Evolutionary conservation across 2,888 invertebrate species (phyloP).

Genomic region (Thymelicus acteon): DNA sequence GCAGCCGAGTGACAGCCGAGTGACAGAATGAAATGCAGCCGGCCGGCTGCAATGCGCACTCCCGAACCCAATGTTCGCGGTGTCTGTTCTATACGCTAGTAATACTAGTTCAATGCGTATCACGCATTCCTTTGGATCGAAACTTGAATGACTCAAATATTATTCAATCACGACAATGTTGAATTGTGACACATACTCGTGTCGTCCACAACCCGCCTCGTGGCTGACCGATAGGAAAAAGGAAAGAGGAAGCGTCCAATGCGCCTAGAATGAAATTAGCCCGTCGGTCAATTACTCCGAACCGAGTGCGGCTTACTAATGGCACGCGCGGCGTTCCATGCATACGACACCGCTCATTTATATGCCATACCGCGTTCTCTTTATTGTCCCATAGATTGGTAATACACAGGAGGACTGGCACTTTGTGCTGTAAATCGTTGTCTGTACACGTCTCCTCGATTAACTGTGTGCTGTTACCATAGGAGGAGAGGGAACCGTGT

Average conservation of each 20-base stretch:
- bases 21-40: too few relatives aligned
- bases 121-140: not conserved
- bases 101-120: too few relatives aligned
- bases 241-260: constrained; percentile 83
- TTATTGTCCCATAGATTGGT: constrained; percentile 84
- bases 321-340: constrained; percentile 73
- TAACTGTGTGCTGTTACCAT: constrained; percentile 74
- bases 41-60: too few relatives aligned
- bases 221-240: constrained; percentile 84
- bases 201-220: constrained; percentile 60
- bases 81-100: too few relatives aligned
- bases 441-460: constrained; percentile 81
- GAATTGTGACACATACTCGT: constrained; percentile 48
- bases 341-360: constrained; percentile 78
- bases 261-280: constrained; percentile 82
- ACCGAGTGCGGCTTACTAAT: constrained; percentile 77
- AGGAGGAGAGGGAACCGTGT: constrained; percentile 64
- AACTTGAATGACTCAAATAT: constrained; percentile 29
- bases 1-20: too few relatives aligned
- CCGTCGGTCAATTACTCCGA: constrained; percentile 82
- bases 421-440: constrained; percentile 83
- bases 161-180: constrained; percentile 35
- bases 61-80: too few relatives aligned
- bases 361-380: constrained; percentile 75
- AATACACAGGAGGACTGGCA: constrained; percentile 84